These are phyloP conservation scores for Oegoconia quadripuncta DNA, from an alignment of 2,888 invertebrate species.

Conservation along the genomic window DNA sequence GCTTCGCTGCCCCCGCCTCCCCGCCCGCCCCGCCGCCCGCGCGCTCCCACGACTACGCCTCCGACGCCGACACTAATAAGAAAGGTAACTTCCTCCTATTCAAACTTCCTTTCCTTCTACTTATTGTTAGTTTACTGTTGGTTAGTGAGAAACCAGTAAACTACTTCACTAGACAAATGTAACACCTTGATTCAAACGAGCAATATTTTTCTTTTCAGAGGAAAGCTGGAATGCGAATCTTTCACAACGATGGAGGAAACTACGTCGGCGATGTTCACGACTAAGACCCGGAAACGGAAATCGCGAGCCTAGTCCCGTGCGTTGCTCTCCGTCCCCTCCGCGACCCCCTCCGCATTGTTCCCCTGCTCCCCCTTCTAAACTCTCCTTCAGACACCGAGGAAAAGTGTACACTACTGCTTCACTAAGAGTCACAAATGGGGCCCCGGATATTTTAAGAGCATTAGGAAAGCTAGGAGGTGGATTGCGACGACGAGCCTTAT, in stretches of 20 bases:
- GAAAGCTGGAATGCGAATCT: constrained; percentile 86
- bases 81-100: constrained; percentile 58
- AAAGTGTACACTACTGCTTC: constrained; percentile 75
- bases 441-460: constrained; percentile 83
- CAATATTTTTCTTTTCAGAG: constrained; percentile 69
- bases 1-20: constrained; percentile 75
- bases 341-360: constrained; percentile 71
- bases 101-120: constrained; percentile 6
- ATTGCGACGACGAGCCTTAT: constrained; percentile 82
- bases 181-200: not conserved
- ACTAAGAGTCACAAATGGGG: constrained; percentile 74
- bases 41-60: constrained; percentile 71
- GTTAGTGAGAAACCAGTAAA: constrained; percentile 1
- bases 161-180: not conserved
- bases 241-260: constrained; percentile 86
- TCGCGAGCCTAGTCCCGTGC: constrained; percentile 75
- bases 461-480: constrained; percentile 85
- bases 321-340: constrained; percentile 78
- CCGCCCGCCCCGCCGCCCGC: constrained; percentile 60
- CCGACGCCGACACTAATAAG: constrained; percentile 80
- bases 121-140: constrained; percentile 6
- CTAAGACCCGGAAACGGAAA: constrained; percentile 82
- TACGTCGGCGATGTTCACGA: constrained; percentile 84
- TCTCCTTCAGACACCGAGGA: constrained; percentile 70
- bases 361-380: constrained; percentile 66